Evolutionary conservation across 2,113 vertebrate genomes (phyloP).

Genomic region (Megalops atlanticus): DNA sequence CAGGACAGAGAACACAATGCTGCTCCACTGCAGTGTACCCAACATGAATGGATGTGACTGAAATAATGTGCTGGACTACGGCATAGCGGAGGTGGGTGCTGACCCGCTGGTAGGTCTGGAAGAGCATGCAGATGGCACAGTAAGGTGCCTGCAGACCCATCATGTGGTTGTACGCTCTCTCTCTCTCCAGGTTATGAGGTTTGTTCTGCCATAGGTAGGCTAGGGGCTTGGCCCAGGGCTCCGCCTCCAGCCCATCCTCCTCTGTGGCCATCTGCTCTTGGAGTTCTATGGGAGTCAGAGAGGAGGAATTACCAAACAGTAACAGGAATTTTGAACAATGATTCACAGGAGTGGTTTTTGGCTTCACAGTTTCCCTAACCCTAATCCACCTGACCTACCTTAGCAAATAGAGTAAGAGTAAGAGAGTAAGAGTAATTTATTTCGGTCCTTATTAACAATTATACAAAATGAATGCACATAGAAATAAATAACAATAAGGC

Average conservation of each 20-base stretch:
- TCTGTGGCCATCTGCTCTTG: constrained; percentile 67
- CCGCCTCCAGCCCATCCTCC: constrained; percentile 83
- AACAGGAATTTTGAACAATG: too few relatives aligned
- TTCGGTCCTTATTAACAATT: too few relatives aligned
- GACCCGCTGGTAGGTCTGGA: constrained; percentile 85
- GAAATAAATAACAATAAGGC: too few relatives aligned
- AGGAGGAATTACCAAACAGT: too few relatives aligned
- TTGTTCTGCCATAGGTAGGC: constrained; percentile 88
- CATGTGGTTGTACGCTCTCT: constrained; percentile 84
- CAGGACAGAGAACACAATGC: not conserved
- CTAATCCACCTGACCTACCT: too few relatives aligned
- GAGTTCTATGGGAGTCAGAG: constrained; percentile 67
- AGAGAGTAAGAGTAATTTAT: too few relatives aligned
- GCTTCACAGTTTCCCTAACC: too few relatives aligned
- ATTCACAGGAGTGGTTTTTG: too few relatives aligned
- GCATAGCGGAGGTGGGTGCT: not conserved
- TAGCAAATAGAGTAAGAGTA: too few relatives aligned
- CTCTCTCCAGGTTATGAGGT: constrained; percentile 81
- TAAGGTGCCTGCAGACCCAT: constrained; percentile 85
- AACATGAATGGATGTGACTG: too few relatives aligned
- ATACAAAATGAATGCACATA: too few relatives aligned
- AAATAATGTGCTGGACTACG: not conserved
- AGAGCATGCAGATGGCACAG: constrained; percentile 92
- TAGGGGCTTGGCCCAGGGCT: constrained; percentile 89
- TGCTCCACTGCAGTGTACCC: not conserved